phyloP scores from a whole-genome alignment of 2,888 invertebrate genomes.

The Eurois occulta region DNA sequence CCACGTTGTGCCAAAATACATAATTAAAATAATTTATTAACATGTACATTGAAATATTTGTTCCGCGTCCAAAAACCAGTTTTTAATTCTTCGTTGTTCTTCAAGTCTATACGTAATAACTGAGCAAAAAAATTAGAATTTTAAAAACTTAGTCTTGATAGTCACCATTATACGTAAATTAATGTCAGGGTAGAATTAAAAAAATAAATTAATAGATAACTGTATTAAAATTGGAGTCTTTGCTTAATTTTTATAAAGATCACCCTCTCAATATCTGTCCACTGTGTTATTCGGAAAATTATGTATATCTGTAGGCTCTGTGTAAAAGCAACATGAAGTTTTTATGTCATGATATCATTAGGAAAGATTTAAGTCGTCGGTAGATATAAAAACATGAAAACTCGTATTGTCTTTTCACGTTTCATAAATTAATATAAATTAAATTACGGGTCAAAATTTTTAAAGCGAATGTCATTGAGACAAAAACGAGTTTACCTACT shows the following conservation, averaged over 20 bases:
- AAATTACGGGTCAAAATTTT: constrained; percentile 39
- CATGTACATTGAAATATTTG: constrained; percentile 64
- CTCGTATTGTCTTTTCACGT: constrained; percentile 39
- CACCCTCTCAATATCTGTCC: constrained; percentile 87
- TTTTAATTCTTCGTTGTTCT: constrained; percentile 65
- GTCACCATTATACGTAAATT: constrained; percentile 96
- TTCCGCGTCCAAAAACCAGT: constrained; percentile 71
- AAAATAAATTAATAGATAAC: constrained; percentile 81
- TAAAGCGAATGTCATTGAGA: constrained; percentile 39
- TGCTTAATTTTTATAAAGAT: constrained; percentile 86
- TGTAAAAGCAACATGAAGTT: constrained; percentile 71
- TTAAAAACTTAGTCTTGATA: constrained; percentile 87
- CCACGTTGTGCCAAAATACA: constrained; percentile 88
- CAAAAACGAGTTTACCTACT: constrained; percentile 43
- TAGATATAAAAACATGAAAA: constrained; percentile 72
- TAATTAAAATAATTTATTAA: constrained; percentile 75
- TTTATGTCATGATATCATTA: constrained; percentile 85
- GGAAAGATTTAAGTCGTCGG: constrained; percentile 75
- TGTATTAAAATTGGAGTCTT: constrained; percentile 83
- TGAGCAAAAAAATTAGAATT: constrained; percentile 84
- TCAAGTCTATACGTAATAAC: constrained; percentile 84
- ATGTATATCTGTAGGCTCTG: constrained; percentile 70
- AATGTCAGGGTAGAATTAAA: constrained; percentile 94
- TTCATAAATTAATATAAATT: constrained; percentile 50
- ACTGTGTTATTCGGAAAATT: constrained; percentile 79